phyloP scores from a whole-genome alignment of 2,888 invertebrate genomes.

The Phasia obesa region DNA sequence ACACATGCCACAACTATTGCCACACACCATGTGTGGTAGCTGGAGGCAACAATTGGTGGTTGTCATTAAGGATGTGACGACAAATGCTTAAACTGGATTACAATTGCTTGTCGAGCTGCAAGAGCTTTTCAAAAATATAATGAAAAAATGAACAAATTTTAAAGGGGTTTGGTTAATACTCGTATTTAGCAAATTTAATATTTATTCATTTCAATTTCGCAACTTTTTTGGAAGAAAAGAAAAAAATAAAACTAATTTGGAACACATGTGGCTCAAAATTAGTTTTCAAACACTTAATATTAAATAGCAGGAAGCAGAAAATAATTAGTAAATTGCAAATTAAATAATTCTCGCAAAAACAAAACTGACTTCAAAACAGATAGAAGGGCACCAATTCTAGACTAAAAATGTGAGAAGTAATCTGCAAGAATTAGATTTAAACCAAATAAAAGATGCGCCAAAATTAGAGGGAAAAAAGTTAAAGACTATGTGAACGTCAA shows the following conservation, averaged over 20 bases:
- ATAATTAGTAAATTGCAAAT: slow-evolving; percentile 3
- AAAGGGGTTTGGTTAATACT: slow-evolving; percentile 50
- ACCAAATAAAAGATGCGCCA: no score
- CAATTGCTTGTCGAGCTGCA: slow-evolving; percentile 54
- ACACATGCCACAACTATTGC: slow-evolving; percentile 49
- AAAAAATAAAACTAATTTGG: slow-evolving; percentile 37
- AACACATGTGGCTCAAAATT: slow-evolving; percentile 68
- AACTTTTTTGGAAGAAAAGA: not conserved
- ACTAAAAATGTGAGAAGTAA: no score
- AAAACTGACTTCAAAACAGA: no score
- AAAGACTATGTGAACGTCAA: no score
- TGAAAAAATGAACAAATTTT: not conserved
- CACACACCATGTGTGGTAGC: slow-evolving; percentile 72
- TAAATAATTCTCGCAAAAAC: no score
- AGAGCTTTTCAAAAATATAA: slow-evolving; percentile 21
- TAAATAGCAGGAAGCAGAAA: slow-evolving; percentile 37
- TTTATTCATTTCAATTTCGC: slow-evolving; percentile 23
- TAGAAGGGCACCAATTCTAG: no score
- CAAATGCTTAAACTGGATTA: slow-evolving; percentile 60
- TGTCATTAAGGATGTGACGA: slow-evolving; percentile 61
- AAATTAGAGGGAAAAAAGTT: no score
- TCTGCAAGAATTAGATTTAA: no score
- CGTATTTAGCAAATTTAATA: slow-evolving; percentile 27
- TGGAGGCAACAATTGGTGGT: slow-evolving; percentile 72
- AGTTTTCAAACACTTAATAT: slow-evolving; percentile 62